phyloP scores from a whole-genome alignment of 2,113 vertebrate species.

The Bubo bubo region DNA sequence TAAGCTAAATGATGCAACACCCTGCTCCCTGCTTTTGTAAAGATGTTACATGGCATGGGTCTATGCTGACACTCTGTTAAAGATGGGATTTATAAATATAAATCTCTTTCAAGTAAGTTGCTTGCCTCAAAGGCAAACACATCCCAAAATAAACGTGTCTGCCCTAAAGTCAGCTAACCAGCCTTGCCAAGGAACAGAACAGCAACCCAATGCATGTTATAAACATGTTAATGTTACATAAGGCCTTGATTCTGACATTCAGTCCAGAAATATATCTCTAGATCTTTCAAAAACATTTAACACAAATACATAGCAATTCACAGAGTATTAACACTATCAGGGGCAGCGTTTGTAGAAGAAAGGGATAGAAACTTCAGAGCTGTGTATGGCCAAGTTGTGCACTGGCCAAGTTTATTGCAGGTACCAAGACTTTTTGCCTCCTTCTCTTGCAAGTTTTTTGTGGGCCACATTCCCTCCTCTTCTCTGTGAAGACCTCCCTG shows the following conservation, averaged over 20 bases:
- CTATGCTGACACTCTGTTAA: not conserved
- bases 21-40: not conserved
- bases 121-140: not conserved
- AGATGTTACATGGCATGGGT: not conserved
- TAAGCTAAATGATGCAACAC: not conserved
- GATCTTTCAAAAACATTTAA: not conserved
- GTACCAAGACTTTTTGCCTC: not conserved
- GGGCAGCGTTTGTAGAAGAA: not conserved
- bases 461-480: not conserved
- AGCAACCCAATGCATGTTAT: not conserved
- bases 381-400: not conserved
- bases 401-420: not conserved
- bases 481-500: not conserved
- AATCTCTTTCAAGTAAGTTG: not conserved
- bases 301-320: not conserved
- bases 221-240: not conserved
- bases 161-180: not conserved
- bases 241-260: not conserved
- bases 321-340: not conserved
- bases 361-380: not conserved
- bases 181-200: not conserved
- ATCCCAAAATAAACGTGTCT: not conserved
- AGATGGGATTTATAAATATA: not conserved
- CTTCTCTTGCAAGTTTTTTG: not conserved
- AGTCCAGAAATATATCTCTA: not conserved